Base-by-base conservation (phyloP, 2,797 vertebrate genomes). In the Carapus acus region DNA sequence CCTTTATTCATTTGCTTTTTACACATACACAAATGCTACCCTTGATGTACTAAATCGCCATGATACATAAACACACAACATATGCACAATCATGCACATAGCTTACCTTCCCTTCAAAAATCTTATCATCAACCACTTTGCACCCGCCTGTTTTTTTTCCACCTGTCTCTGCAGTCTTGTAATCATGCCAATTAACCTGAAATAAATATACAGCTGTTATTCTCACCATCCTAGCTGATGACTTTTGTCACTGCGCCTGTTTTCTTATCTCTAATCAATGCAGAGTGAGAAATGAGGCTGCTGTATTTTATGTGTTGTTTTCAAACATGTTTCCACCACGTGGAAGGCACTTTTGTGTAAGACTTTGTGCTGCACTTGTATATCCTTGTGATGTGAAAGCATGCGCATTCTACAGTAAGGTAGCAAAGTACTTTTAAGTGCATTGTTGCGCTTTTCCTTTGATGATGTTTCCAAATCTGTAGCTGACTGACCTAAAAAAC, bases 1-100 rank as follows among this genome's bases (percentile, higher is more conserved):
- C 77, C 77, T 78, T 50, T 60, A 69, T 72, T 76, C 69, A 77
- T 71, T 65, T 59, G 50, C 73, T 83, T 72, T 73, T 81, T 81
- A 71, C 61, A 80, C 76, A 74, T 78, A 81, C 84, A 78, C 74
- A 83, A 83, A 85, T 78, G 67, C 77, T 78, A 59, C 76, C 78
- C 72, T 43, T 62, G 16, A 65, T 17, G 48, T 76, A 85, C 78
- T 82, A 68, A 74, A 66, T 43, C 63, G 62, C 66, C 73, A 68
- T 46, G 55, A 58, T 74, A 67, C 55, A 71, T 62, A 49, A 59
- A 62, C 70, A 69, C 43, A n/a, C n/a, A n/a, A n/a, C n/a, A n/a
- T n/a, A n/a, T n/a, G 60, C 71, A 62, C 47, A 68, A n/a, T n/a
- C 33, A 48, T 50, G 36, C 61, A 62, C 40, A 54, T 37, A 55